phyloP scores from a whole-genome alignment of 2,797 vertebrate species.

The Enteromius afrohamiltoni region DNA sequence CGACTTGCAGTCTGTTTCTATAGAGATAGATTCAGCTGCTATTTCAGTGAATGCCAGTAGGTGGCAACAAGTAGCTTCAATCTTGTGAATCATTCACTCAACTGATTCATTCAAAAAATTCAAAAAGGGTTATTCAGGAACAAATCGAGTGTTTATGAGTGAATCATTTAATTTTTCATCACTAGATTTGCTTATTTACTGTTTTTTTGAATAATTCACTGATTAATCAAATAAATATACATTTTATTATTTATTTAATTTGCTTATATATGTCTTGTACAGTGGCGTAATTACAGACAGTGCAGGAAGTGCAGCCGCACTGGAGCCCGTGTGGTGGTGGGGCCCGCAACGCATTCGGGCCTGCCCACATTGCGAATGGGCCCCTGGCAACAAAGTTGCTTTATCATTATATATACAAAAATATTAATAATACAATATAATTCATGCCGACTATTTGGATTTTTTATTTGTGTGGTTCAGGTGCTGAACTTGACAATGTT shows the following conservation, averaged over 20 bases:
- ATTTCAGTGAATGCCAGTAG: not conserved
- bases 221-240: not conserved
- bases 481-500: too few species aligned
- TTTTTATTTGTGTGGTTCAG: too few species aligned
- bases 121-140: not conserved
- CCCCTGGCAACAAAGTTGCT: too few species aligned
- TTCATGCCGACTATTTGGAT: too few species aligned
- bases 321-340: too few species aligned
- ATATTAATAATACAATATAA: too few species aligned
- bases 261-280: not conserved
- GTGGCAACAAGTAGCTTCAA: not conserved
- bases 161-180: not conserved
- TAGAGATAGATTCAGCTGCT: not conserved
- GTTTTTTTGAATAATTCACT: not conserved
- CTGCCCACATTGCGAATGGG: too few species aligned
- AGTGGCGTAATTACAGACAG: too few species aligned
- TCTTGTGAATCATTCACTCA: not conserved
- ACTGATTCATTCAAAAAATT: not conserved
- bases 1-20: not conserved
- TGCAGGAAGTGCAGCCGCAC: too few species aligned
- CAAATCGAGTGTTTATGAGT: not conserved
- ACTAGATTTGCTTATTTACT: not conserved
- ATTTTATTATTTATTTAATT: not conserved
- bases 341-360: too few species aligned
- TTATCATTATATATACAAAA: too few species aligned